A percentile compares a stretch with the other conserved stretches of the same genome.
These are phyloP conservation scores for Sander lucioperca DNA, from an alignment of 2,113 vertebrate species.

Conservation along the genomic window DNA sequence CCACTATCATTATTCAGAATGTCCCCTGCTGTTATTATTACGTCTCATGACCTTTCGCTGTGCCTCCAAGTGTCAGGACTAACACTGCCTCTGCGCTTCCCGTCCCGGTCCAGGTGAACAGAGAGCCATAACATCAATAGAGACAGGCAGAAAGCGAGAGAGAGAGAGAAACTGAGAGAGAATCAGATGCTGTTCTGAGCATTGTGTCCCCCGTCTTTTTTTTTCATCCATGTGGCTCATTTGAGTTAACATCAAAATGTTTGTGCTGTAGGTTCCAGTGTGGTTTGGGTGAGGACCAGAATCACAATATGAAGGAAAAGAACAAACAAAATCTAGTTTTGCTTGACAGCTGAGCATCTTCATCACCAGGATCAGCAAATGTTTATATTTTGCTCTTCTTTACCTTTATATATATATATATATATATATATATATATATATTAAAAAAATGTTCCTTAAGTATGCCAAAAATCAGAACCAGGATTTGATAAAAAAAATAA, in stretches of 20 bases:
- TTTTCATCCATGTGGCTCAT: neutral
- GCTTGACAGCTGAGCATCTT: neutral
- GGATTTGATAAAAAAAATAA: neutral
- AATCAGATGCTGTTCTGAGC: slow-evolving; percentile 51
- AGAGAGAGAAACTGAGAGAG: slow-evolving; percentile 2
- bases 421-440: no score
- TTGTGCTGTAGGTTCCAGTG: neutral
- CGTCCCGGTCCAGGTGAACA: slow-evolving; percentile 47
- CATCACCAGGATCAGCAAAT: neutral
- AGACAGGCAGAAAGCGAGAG: slow-evolving; percentile 6
- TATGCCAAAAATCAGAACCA: neutral
- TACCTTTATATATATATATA: no score
- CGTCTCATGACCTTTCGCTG: slow-evolving; percentile 62
- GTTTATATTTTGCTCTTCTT: neutral
- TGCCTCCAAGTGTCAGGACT: slow-evolving; percentile 57
- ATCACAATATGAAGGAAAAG: neutral
- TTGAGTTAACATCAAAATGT: neutral
- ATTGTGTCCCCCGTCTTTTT: slow-evolving; percentile 33
- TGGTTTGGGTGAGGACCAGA: neutral
- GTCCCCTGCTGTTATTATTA: slow-evolving; percentile 59
- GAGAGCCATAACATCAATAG: slow-evolving; percentile 12
- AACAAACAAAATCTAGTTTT: neutral
- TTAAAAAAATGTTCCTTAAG: neutral
- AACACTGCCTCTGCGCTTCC: slow-evolving; percentile 42
- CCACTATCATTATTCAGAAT: slow-evolving; percentile 64